Evolutionary conservation across 1,140 invertebrate genomes (phyloP).

Genomic region (Hylyphantes graminicola): DNA sequence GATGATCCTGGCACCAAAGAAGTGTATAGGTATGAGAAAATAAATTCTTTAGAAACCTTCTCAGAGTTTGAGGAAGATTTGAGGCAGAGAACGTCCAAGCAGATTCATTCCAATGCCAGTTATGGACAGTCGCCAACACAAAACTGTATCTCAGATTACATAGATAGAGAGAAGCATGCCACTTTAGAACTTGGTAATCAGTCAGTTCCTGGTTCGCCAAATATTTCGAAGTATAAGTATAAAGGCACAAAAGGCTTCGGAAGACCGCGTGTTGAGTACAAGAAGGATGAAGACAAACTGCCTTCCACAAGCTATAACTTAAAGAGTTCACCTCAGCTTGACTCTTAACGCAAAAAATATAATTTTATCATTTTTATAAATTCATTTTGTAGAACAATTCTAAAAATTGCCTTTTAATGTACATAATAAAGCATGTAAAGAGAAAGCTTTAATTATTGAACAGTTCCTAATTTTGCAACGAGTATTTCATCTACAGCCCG

Average conservation of each 20-base stretch:
- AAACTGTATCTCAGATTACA: background rate
- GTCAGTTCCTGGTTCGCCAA: slow-evolving; percentile 33
- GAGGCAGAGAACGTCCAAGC: background rate
- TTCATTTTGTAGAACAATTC: no score
- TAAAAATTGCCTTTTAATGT: no score
- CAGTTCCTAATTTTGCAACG: no score
- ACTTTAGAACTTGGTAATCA: background rate
- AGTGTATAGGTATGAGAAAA: background rate
- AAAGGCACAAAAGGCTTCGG: slow-evolving; percentile 59
- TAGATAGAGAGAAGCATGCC: background rate
- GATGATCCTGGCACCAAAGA: slow-evolving; percentile 1
- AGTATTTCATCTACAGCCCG: no score
- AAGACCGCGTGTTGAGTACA: background rate
- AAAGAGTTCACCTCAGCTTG: no score
- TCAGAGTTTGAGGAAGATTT: slow-evolving; percentile 28
- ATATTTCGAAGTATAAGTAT: slow-evolving; percentile 51
- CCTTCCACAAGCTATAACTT: no score
- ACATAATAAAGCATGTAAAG: no score
- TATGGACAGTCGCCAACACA: background rate
- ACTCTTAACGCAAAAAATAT: no score
- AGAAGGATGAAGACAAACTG: slow-evolving; percentile 8
- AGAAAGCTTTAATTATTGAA: no score
- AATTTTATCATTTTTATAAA: no score
- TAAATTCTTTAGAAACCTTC: slow-evolving; percentile 4
- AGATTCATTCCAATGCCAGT: background rate